phyloP scores from a whole-genome alignment of 2,797 vertebrate species.

The Sylvia borin region DNA sequence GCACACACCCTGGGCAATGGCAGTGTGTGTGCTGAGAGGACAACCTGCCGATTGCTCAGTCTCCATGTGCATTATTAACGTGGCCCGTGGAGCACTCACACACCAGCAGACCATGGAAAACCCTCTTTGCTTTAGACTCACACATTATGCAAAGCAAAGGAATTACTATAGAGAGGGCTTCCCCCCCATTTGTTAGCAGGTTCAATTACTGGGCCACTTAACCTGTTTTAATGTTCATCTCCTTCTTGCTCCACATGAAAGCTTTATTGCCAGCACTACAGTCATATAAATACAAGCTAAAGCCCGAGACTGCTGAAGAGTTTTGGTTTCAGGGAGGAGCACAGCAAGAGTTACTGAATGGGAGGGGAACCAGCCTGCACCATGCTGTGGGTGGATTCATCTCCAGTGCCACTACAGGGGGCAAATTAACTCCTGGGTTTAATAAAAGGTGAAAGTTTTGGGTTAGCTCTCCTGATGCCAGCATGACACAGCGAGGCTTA shows the following conservation, averaged over 20 bases:
- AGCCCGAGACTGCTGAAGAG: background rate
- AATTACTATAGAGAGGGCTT: slow-evolving; percentile 5
- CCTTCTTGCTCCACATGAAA: slow-evolving; percentile 26
- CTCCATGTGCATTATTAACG: slow-evolving; percentile 18
- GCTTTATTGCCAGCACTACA: slow-evolving; percentile 5
- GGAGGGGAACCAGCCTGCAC: background rate
- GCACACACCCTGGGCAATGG: background rate
- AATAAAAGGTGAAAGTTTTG: background rate
- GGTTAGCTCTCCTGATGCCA: background rate
- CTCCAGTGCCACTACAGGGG: background rate
- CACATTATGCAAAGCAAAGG: background rate
- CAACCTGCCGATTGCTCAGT: slow-evolving; percentile 23
- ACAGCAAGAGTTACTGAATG: background rate
- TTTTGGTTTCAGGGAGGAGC: background rate
- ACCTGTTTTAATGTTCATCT: slow-evolving; percentile 35
- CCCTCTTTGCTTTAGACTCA: background rate
- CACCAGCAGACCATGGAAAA: slow-evolving; percentile 9
- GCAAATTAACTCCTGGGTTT: background rate
- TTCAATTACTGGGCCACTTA: slow-evolving; percentile 45
- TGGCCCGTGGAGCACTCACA: slow-evolving; percentile 26
- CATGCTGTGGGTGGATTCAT: background rate
- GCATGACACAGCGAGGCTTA: background rate
- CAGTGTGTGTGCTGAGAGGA: slow-evolving; percentile 28
- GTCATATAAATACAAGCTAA: background rate
- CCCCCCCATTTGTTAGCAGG: background rate